A percentile compares a stretch with the other conserved stretches of the same genome.
Evolutionary conservation across 1,140 invertebrate species (phyloP).

Genomic region (Coelopa frigida): DNA sequence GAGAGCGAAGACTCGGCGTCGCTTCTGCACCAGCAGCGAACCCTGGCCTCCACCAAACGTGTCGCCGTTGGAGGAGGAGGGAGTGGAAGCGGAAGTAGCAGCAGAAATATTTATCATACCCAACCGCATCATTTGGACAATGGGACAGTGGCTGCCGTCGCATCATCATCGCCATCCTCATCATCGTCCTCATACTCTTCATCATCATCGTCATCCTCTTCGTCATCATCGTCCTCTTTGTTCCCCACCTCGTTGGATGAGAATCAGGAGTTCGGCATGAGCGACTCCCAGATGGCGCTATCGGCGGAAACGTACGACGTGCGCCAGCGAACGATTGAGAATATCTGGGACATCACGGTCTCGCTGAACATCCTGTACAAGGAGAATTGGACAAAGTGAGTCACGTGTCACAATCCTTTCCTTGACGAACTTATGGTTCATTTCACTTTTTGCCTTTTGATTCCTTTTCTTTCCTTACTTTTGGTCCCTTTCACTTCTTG

Average conservation of each 20-base stretch:
- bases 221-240: conserved; percentile 14
- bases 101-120: conserved; percentile 14
- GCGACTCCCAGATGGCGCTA: conserved; percentile 40
- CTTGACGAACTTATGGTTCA: too few relatives aligned
- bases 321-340: conserved; percentile 70
- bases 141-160: conserved; percentile 39
- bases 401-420: too few relatives aligned
- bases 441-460: too few relatives aligned
- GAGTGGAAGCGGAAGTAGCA: conserved; percentile 17
- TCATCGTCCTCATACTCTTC: conserved; percentile 20
- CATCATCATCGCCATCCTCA: conserved; percentile 16
- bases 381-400: conserved; percentile 82
- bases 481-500: too few relatives aligned
- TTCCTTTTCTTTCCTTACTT: too few relatives aligned
- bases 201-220: conserved; percentile 16
- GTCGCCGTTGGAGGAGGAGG: conserved; percentile 36
- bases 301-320: conserved; percentile 51
- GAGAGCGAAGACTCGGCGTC: conserved; percentile 65
- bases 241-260: conserved; percentile 9
- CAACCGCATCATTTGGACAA: conserved; percentile 16
- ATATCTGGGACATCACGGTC: conserved; percentile 92
- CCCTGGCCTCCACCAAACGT: conserved; percentile 54
- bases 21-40: conserved; percentile 60
- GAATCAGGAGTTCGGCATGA: conserved; percentile 11
- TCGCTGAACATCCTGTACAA: conserved; percentile 88